Base-by-base conservation (phyloP, 2,888 invertebrate species). In the Theretra japonica region DNA sequence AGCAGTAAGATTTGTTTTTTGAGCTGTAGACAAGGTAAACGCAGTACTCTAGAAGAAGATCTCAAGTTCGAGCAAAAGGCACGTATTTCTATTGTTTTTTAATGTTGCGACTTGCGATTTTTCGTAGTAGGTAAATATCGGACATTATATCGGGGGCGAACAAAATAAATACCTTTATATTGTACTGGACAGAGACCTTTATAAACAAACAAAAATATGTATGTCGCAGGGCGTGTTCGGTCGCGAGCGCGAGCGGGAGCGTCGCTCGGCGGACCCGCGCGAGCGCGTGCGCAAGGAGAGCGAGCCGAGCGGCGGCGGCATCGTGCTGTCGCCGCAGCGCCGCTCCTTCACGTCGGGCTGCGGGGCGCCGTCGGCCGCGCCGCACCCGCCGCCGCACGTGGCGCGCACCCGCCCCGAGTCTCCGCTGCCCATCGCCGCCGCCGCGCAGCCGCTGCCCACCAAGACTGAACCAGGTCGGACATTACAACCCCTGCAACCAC, bases 271-370 rank as follows among this genome's bases (percentile, higher is more conserved):
- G 58, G 97, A 97, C 87, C 97, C 96, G 5, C 95, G 97, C 75
- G 97, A 97, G 86, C 96, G 97, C 69, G 95, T 97, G 70, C 96
- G 97, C 77, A 97, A 97, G 88, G 97, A 97, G 89, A 96, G 96
- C 87, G 97, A 97, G 88, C 83, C 90, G 48, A 87, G 86, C 77
- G 88, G 83, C 70, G 88, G 88, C 73, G 97, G 97, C 70, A 97
- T 98, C 80, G 97, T 98, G 79, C 93, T 98, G 82, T 97, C 97
- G 79, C 98, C 98, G 70, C 98, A 98, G 89, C 95, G 98, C 17
- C 95, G 97, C 77, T 97, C 97, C 82, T 98, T 98, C 93, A 97
- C 97, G 82, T 97, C 97, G 19, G 98, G 98, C 72, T 98, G 98
- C 91, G 97, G 97, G 79, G 97, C 97, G 72, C 96, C 96, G 19